Evolutionary conservation across 2,113 vertebrate species (phyloP).

Genomic region (Prunella himalayana): DNA sequence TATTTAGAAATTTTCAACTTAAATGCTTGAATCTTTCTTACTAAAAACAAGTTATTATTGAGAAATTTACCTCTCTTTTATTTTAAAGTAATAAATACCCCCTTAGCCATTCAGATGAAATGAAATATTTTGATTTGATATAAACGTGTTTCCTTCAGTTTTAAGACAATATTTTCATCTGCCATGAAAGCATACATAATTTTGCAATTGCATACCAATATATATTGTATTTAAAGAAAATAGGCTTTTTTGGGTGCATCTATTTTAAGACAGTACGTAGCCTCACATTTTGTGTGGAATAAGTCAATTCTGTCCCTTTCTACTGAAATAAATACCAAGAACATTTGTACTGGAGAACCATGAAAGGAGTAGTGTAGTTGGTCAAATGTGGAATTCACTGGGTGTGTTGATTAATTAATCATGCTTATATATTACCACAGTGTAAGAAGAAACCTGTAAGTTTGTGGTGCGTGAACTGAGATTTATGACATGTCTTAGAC

Average conservation of each 20-base stretch:
- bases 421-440: not conserved
- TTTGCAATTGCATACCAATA: not conserved
- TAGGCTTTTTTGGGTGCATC: accelerated
- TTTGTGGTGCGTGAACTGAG: not conserved
- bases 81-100: not conserved
- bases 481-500: not conserved
- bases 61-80: not conserved
- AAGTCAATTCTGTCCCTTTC: not conserved
- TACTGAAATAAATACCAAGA: not conserved
- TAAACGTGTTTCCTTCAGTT: not conserved
- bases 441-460: not conserved
- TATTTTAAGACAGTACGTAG: not conserved
- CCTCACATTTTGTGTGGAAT: not conserved
- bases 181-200: not conserved
- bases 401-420: not conserved
- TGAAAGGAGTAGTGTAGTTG: not conserved
- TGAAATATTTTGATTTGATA: not conserved
- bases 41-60: not conserved
- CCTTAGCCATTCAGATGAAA: not conserved
- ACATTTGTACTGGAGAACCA: not conserved
- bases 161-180: not conserved
- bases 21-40: not conserved
- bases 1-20: not conserved
- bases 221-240: not conserved
- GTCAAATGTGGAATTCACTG: not conserved